Conservation (phyloP, 2,797 vertebrate species). For the Pantherophis alleghaniensis region DNA sequence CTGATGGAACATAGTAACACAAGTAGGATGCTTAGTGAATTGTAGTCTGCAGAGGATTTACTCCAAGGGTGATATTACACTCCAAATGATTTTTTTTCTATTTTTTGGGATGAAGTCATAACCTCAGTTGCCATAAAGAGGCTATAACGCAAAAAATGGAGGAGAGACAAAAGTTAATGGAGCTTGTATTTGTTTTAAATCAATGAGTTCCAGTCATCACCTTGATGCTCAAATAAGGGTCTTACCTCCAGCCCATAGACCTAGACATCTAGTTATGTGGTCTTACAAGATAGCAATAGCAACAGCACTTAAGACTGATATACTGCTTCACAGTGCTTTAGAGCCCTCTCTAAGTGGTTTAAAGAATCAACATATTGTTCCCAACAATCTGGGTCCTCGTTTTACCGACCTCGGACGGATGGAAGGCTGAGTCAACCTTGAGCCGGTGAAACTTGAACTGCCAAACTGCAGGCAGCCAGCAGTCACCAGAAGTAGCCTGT, state of each 20-base stretch:
- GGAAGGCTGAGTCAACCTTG: too few species aligned
- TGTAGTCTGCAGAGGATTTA: neutral
- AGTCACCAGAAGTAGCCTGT: too few species aligned
- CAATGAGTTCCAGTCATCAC: neutral
- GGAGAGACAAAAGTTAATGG: neutral
- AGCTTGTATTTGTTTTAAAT: neutral
- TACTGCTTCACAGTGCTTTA: too few species aligned
- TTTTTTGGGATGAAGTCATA: neutral
- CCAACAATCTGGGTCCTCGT: too few species aligned
- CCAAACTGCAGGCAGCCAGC: too few species aligned
- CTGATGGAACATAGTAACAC: neutral
- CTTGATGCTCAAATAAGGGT: neutral
- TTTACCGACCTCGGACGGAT: too few species aligned
- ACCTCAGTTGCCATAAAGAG: neutral
- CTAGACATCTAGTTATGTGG: neutral
- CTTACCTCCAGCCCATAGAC: neutral
- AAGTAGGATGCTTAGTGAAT: neutral
- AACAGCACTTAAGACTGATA: too few species aligned
- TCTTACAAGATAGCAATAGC: neutral
- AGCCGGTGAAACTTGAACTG: too few species aligned
- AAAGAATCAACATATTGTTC: too few species aligned
- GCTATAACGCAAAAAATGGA: neutral
- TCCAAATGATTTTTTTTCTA: neutral
- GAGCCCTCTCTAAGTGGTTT: too few species aligned
- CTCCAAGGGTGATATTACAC: neutral